A percentile compares a stretch with the other conserved stretches of the same genome.
Conservation (phyloP, 2,113 vertebrate species). For the Chaenogobius annularis region DNA sequence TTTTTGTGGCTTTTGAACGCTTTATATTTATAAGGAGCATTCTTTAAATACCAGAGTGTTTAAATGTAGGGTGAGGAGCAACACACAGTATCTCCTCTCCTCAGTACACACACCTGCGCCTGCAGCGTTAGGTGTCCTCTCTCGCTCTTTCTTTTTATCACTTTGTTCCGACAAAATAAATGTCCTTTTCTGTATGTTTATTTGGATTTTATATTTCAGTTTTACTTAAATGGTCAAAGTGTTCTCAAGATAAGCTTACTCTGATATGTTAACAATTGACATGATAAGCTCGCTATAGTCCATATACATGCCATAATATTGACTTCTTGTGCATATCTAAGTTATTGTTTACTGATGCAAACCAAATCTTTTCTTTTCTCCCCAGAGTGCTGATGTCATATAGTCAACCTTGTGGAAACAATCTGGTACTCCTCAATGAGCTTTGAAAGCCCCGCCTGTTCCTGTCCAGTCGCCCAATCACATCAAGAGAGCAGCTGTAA, state of each 20-base stretch:
- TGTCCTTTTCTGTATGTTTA: constrained; percentile 24
- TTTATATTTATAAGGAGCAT: constrained; percentile 9
- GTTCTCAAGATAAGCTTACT: constrained; percentile 37
- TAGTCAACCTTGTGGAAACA: constrained; percentile 49
- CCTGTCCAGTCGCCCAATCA: constrained; percentile 39
- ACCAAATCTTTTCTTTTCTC: constrained; percentile 34
- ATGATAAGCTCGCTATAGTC: constrained; percentile 33
- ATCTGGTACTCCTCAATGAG: constrained; percentile 40
- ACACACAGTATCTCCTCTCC: constrained; percentile 4
- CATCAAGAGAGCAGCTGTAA: constrained; percentile 25
- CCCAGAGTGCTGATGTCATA: constrained; percentile 76
- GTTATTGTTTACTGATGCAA: constrained; percentile 41
- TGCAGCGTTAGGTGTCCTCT: constrained; percentile 48
- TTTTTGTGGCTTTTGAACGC: constrained; percentile 4
- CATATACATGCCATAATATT: constrained; percentile 53
- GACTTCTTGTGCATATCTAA: constrained; percentile 37
- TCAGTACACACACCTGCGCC: constrained; percentile 8
- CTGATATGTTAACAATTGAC: constrained; percentile 28
- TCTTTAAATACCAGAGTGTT: constrained; percentile 16
- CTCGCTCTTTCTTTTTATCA: constrained; percentile 26
- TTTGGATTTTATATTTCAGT: constrained; percentile 20
- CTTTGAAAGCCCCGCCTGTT: constrained; percentile 29
- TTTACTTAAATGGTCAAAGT: constrained; percentile 30
- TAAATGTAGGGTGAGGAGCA: constrained; percentile 12
- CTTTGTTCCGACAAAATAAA: constrained; percentile 10